phyloP scores from a whole-genome alignment of 1,140 invertebrate species.

The Leptinotarsa undecemlineata region DNA sequence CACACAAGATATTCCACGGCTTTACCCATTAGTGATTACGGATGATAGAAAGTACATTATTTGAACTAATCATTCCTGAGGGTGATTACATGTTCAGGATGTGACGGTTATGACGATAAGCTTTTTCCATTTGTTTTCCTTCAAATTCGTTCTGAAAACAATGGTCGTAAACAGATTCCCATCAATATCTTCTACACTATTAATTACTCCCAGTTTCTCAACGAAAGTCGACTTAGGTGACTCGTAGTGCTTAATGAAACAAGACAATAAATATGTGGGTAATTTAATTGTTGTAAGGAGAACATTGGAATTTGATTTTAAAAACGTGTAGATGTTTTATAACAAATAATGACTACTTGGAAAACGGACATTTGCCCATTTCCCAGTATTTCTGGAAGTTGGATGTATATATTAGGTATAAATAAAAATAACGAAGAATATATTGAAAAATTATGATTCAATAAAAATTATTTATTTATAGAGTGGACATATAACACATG shows the following conservation, averaged over 20 bases:
- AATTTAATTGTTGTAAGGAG: too few species aligned
- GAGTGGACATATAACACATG: too few species aligned
- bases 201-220: neutral
- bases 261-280: neutral
- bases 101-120: neutral
- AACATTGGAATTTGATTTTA: too few species aligned
- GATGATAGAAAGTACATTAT: slow-evolving; percentile 16
- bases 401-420: too few species aligned
- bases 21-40: slow-evolving; percentile 20
- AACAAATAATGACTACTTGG: too few species aligned
- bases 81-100: slow-evolving; percentile 21
- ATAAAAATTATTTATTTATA: too few species aligned
- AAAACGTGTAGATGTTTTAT: too few species aligned
- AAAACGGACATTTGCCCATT: too few species aligned
- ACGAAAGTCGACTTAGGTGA: neutral
- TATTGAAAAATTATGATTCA: too few species aligned
- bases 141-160: neutral
- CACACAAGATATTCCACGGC: slow-evolving; percentile 7
- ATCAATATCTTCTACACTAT: neutral
- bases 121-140: neutral
- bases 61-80: slow-evolving; percentile 13
- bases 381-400: too few species aligned
- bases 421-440: too few species aligned
- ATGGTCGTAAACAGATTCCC: neutral
- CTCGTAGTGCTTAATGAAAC: neutral